Evolutionary conservation across 2,888 invertebrate genomes (phyloP).

Genomic region (Noctuana brunneofusca): DNA sequence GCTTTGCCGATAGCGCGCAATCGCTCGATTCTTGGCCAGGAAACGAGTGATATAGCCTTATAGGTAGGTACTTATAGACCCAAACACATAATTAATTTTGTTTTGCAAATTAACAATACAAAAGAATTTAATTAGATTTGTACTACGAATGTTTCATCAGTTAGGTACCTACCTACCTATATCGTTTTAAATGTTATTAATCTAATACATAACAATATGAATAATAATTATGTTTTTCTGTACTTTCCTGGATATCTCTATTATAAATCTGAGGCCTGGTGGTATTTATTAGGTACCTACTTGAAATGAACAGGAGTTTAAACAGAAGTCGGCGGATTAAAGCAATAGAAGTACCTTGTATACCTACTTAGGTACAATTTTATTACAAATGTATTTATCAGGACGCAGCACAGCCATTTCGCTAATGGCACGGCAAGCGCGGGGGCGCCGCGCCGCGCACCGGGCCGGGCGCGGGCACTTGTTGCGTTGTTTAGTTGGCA

Average conservation of each 20-base stretch:
- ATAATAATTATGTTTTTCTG: no score
- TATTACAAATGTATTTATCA: constrained; percentile 23
- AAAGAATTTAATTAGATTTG: neutral
- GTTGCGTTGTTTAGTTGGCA: constrained; percentile 79
- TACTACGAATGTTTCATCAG: no score
- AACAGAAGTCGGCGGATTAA: no score
- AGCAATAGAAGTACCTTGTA: neutral
- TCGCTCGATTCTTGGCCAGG: constrained; percentile 62
- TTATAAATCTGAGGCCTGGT: no score
- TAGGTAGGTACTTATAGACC: constrained; percentile 36
- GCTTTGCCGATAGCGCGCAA: constrained; percentile 60
- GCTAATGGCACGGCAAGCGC: constrained; percentile 60
- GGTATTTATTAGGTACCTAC: no score
- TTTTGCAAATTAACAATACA: constrained; percentile 24
- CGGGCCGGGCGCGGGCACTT: constrained; percentile 58
- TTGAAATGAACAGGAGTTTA: no score
- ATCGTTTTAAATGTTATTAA: no score
- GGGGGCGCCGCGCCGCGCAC: constrained; percentile 50
- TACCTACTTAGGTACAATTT: neutral
- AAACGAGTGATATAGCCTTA: constrained; percentile 51
- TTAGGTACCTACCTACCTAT: no score
- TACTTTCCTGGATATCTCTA: no score
- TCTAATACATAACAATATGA: no score
- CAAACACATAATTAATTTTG: constrained; percentile 2
- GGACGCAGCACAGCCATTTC: constrained; percentile 54